phyloP scores from a whole-genome alignment of 2,888 invertebrate genomes.

The Gortyna flavago region DNA sequence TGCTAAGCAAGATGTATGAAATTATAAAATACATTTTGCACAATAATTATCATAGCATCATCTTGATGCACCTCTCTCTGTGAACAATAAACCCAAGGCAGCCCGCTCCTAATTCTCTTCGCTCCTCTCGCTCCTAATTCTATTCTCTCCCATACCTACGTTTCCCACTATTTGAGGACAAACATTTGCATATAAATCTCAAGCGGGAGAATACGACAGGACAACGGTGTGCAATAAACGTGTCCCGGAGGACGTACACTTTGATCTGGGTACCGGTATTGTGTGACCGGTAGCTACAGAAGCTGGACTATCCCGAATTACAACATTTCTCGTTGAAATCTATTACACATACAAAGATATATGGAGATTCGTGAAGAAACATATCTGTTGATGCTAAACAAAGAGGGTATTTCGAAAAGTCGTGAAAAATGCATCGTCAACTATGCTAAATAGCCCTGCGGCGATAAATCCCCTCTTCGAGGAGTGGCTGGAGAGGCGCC shows the following conservation, averaged over 20 bases:
- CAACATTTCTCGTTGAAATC: constrained; percentile 41
- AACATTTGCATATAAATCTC: constrained; percentile 49
- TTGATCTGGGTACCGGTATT: constrained; percentile 41
- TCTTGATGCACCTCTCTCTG: constrained; percentile 1
- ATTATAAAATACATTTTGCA: neutral
- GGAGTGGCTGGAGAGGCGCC: too few species aligned
- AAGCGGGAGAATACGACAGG: constrained; percentile 27
- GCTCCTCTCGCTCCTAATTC: neutral
- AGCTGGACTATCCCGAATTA: constrained; percentile 24
- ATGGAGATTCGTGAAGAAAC: neutral
- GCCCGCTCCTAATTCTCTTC: neutral
- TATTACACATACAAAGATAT: constrained; percentile 12
- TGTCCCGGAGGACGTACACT: constrained; percentile 40
- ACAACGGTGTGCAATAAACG: constrained; percentile 55
- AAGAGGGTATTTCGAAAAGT: neutral
- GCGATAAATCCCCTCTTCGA: too few species aligned
- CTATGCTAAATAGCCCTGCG: constrained; percentile 13
- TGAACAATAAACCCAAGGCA: neutral
- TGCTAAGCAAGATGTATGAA: too few species aligned
- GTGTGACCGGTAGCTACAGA: constrained; percentile 12
- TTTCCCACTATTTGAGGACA: constrained; percentile 12
- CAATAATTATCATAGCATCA: neutral
- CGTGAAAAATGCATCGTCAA: neutral
- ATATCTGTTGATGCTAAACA: constrained; percentile 1
- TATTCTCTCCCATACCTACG: neutral